Evolutionary conservation across 2,113 vertebrate species (phyloP).

Genomic region (Anseranas semipalmata): DNA sequence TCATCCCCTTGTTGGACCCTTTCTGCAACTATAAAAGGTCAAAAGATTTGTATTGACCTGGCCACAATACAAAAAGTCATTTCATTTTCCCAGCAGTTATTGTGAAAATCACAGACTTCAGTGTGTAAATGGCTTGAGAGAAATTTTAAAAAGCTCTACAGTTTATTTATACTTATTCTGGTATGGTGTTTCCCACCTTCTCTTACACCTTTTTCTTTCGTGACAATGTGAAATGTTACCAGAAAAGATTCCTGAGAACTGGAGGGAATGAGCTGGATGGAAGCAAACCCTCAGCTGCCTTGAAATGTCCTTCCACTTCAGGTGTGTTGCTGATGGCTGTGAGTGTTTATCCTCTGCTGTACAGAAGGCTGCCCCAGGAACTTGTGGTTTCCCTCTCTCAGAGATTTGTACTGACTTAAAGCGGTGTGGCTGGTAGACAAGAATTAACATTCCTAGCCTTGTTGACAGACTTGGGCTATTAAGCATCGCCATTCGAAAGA

Average conservation of each 20-base stretch:
- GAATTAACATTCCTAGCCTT: neutral
- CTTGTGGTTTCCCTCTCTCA: neutral
- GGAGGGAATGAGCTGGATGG: neutral
- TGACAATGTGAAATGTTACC: neutral
- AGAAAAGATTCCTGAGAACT: neutral
- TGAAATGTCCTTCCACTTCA: neutral
- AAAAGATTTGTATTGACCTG: neutral
- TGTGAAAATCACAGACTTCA: neutral
- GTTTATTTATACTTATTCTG: fast-evolving
- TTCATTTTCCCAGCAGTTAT: neutral
- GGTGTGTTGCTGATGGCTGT: fast-evolving
- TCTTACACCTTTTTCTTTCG: neutral
- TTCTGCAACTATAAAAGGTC: neutral
- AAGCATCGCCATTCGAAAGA: neutral
- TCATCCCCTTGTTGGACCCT: neutral
- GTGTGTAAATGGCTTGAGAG: fast-evolving
- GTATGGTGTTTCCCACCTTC: fast-evolving
- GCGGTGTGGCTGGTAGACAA: neutral
- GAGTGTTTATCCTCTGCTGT: neutral
- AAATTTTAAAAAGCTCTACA: fast-evolving
- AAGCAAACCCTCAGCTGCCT: too few relatives aligned
- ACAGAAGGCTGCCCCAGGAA: fast-evolving
- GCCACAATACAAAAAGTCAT: neutral
- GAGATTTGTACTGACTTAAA: neutral
- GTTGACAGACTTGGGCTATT: neutral